Conservation (phyloP, 2,888 invertebrate genomes). For the Agrilus cyanescens region DNA sequence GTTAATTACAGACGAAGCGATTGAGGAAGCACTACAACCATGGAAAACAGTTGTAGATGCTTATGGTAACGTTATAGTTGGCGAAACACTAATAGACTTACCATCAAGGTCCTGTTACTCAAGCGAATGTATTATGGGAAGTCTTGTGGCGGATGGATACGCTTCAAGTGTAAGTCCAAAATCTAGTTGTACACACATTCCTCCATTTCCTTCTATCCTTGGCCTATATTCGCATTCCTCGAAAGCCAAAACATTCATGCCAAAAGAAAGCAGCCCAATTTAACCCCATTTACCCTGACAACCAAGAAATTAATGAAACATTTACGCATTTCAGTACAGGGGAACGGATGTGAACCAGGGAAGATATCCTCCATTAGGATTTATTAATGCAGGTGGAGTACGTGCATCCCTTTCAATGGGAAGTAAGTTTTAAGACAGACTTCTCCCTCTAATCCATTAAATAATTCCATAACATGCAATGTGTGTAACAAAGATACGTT, state of each 20-base stretch:
- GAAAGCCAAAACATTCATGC: no score
- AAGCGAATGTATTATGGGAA: conserved; percentile 63
- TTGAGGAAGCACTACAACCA: conserved; percentile 44
- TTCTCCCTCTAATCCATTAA: background rate
- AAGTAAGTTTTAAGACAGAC: conserved; percentile 33
- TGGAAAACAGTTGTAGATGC: conserved; percentile 49
- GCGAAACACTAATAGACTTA: conserved; percentile 45
- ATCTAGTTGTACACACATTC: no score
- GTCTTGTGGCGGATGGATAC: conserved; percentile 60
- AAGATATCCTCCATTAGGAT: conserved; percentile 47
- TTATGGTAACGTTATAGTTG: conserved; percentile 44
- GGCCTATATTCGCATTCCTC: no score
- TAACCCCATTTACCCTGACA: no score
- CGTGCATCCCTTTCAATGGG: conserved; percentile 54
- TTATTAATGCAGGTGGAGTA: conserved; percentile 58
- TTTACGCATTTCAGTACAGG: no score
- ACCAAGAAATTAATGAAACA: no score
- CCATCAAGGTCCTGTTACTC: conserved; percentile 42
- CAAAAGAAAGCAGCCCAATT: no score
- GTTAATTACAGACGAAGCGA: conserved; percentile 40
- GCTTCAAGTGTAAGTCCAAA: conserved; percentile 50
- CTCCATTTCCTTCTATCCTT: no score
- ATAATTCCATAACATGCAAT: no score
- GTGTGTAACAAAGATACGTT: no score
- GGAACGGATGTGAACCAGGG: no score